A percentile compares a stretch with the other conserved stretches of the same genome.
Conservation (phyloP, 2,797 vertebrate species). For the Mycteria americana region DNA sequence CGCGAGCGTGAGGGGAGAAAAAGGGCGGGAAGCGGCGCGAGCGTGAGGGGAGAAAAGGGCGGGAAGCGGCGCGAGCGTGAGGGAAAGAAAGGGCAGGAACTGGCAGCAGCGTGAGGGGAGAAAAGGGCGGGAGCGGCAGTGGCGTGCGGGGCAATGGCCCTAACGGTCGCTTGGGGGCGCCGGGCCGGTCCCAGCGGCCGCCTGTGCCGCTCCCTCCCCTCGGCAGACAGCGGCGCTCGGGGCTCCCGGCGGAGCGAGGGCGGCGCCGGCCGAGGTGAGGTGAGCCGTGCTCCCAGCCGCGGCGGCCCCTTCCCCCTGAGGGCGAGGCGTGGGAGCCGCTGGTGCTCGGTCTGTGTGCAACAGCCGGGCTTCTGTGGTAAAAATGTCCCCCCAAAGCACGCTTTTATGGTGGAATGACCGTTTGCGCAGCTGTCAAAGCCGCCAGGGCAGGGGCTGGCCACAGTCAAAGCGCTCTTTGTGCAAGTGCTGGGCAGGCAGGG, state of each 20-base stretch:
- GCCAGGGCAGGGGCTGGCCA: not conserved
- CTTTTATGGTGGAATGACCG: not conserved
- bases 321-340: too few species aligned
- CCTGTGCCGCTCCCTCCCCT: not conserved
- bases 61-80: not conserved
- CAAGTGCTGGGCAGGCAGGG: not conserved
- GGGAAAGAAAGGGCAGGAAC: too few species aligned
- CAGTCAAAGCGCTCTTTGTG: not conserved
- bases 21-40: fast-evolving
- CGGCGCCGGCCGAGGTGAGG: not conserved
- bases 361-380: not conserved
- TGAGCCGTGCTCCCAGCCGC: not conserved
- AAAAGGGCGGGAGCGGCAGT: not conserved
- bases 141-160: not conserved
- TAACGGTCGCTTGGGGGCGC: not conserved
- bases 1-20: not conserved
- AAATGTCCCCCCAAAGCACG: not conserved
- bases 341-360: not conserved
- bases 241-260: not conserved
- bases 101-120: fast-evolving
- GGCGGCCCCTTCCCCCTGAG: not conserved
- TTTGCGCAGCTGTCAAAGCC: not conserved
- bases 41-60: fast-evolving
- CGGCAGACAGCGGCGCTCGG: not conserved
- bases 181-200: too few species aligned